Base-by-base conservation (phyloP, 2,113 vertebrate genomes). In the Ctenomys sociabilis region DNA sequence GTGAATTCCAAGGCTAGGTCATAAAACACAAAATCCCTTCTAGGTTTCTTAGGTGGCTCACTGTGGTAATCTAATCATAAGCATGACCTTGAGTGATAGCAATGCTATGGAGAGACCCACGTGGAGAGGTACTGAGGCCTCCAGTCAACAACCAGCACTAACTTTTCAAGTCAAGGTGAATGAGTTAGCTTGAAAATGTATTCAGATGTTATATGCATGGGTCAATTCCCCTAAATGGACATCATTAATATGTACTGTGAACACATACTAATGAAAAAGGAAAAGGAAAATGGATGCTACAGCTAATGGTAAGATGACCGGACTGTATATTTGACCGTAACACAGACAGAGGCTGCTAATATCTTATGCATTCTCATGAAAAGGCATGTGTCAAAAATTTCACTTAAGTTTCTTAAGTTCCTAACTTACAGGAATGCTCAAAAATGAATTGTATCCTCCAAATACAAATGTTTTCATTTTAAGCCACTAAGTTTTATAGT, bases 101-200 rank as follows among this genome's bases (percentile, higher is more conserved):
- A 63, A 26, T 24, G 24, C 2, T 49, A 35, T 16, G 35, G 26
- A 73, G 11, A 85, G 28, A 57, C 3, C 35, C 88, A 93, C 32
- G 28, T 85, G 9, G 59, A 89, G 11, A 93, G 16, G 30, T 75
- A 52, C 43, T 82, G 32, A 91, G n/a, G 64, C 3, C 7, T 93
- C 66, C 84, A 85, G 59, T 88, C 63, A 95, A 82, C n/a, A 90
- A 89, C 8, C 10, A 92, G 77, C 43, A 94, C 26, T 17, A 82
- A 93, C 26, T 40, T 84, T 35, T 35, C n/a, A 21, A 82, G 66
- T 24, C 35, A 91, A 88, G 70, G 54, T 54, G 6, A 66, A 11
- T 24, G 14, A 64, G 11, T 45, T 37, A 83, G 61, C 22, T 30
- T 90, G 35, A 94, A 96, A 82, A 54, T 22, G 21, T 49, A 86